These are phyloP conservation scores for Salminus brasiliensis DNA, from an alignment of 2,113 vertebrate genomes.

Conservation along the genomic window DNA sequence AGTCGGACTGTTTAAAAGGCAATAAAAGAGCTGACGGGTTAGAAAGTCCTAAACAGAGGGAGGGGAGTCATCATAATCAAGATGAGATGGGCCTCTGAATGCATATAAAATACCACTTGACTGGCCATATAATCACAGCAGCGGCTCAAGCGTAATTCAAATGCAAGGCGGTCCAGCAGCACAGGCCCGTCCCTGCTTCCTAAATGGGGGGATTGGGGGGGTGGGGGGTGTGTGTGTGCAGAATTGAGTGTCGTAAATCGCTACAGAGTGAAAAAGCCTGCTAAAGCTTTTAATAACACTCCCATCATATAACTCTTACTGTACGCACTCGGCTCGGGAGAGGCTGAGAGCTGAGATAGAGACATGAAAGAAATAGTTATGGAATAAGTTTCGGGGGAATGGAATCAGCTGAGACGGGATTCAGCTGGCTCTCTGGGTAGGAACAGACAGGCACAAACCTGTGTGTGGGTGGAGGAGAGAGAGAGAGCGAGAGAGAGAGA, in stretches of 20 bases:
- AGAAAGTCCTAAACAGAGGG: constrained; percentile 52
- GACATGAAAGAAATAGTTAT: constrained; percentile 26
- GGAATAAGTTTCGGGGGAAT: constrained; percentile 17
- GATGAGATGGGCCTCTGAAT: constrained; percentile 70
- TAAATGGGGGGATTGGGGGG: constrained; percentile 34
- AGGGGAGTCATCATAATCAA: constrained; percentile 59
- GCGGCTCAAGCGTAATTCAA: constrained; percentile 57
- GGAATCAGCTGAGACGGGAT: constrained; percentile 2
- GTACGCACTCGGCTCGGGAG: constrained; percentile 20
- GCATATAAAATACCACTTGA: constrained; percentile 64
- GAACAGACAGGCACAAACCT: neutral
- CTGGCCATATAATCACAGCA: constrained; percentile 67
- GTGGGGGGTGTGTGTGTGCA: too few species aligned
- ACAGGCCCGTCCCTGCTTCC: constrained; percentile 35
- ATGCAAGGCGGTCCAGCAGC: constrained; percentile 45
- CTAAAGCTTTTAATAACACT: constrained; percentile 53
- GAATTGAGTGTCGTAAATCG: constrained; percentile 49
- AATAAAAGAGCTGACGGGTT: constrained; percentile 51
- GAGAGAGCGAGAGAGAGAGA: neutral
- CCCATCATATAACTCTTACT: constrained; percentile 26
- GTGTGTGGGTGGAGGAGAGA: neutral
- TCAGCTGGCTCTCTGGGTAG: constrained; percentile 7
- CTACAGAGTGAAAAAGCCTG: constrained; percentile 39
- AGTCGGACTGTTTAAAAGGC: constrained; percentile 42
- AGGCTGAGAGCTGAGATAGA: constrained; percentile 12